These are phyloP conservation scores for Enoplosus armatus DNA, from an alignment of 2,797 vertebrate genomes.

Conservation along the genomic window DNA sequence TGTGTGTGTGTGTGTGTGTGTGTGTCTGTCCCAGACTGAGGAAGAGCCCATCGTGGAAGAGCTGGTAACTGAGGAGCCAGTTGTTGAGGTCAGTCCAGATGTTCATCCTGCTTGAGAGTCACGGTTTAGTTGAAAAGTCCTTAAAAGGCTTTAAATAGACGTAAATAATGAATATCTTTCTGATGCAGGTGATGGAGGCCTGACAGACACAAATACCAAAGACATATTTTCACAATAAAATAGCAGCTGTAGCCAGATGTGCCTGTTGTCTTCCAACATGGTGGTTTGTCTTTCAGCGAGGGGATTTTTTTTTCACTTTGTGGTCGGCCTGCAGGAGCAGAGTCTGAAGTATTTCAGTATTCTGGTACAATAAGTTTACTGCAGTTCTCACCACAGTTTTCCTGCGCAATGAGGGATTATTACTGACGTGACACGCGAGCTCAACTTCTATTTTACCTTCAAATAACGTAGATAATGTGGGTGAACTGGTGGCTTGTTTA, in stretches of 20 bases:
- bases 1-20: slow-evolving; percentile 36
- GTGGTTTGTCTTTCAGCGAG: neutral
- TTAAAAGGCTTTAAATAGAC: neutral
- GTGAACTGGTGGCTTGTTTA: neutral
- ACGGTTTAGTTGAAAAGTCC: neutral
- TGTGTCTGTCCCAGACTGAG: slow-evolving; percentile 73
- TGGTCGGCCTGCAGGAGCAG: neutral
- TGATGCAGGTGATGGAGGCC: no score
- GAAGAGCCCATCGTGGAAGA: slow-evolving; percentile 74
- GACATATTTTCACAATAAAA: no score
- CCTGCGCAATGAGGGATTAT: neutral
- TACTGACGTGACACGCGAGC: neutral
- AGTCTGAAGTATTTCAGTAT: neutral
- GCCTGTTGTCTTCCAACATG: neutral
- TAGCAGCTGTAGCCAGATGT: no score
- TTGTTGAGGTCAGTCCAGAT: slow-evolving; percentile 74
- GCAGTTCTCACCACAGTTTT: neutral
- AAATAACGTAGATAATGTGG: neutral
- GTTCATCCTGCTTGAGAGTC: slow-evolving; percentile 1
- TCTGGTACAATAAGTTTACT: neutral
- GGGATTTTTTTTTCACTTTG: neutral
- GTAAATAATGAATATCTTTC: neutral
- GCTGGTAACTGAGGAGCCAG: slow-evolving; percentile 72
- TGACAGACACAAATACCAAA: no score
- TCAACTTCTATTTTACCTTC: neutral